A percentile compares a stretch with the other conserved stretches of the same genome.
phyloP scores from a whole-genome alignment of 2,113 vertebrate species.

The Globicephala melas region DNA sequence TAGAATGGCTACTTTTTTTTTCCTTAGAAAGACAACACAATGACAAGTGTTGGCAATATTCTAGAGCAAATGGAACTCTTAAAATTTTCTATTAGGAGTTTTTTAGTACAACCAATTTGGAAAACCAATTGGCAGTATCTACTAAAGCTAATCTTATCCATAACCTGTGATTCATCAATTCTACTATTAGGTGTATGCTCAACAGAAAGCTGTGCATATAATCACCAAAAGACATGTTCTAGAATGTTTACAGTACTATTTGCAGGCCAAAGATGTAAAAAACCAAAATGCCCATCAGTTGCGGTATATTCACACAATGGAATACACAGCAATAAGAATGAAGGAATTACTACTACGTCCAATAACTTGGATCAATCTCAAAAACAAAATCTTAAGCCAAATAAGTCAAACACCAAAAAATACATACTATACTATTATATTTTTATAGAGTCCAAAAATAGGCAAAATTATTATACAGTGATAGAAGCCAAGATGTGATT shows the following conservation, averaged over 20 bases:
- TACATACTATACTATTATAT: background rate
- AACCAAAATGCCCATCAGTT: background rate
- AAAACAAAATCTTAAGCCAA: conserved; percentile 30
- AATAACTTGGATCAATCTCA: background rate
- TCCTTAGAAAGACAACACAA: background rate
- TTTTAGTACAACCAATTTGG: background rate
- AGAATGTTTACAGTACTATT: background rate
- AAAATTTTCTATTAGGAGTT: background rate
- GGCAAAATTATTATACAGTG: background rate
- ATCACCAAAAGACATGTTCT: background rate
- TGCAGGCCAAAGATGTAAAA: background rate
- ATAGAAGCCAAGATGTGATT: background rate
- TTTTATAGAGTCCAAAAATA: background rate
- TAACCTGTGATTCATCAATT: background rate
- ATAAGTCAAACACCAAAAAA: background rate
- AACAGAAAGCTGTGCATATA: background rate
- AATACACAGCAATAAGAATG: conserved; percentile 24
- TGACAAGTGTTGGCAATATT: background rate
- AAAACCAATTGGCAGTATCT: background rate
- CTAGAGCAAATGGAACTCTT: conserved; percentile 13
- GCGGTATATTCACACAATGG: background rate
- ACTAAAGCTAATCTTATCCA: background rate
- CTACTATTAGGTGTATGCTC: background rate
- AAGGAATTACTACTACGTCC: background rate
- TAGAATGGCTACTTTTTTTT: background rate